A percentile compares a stretch with the other conserved stretches of the same genome.
Evolutionary conservation across 2,888 invertebrate genomes (phyloP).

Genomic region (Halictus ligatus): DNA sequence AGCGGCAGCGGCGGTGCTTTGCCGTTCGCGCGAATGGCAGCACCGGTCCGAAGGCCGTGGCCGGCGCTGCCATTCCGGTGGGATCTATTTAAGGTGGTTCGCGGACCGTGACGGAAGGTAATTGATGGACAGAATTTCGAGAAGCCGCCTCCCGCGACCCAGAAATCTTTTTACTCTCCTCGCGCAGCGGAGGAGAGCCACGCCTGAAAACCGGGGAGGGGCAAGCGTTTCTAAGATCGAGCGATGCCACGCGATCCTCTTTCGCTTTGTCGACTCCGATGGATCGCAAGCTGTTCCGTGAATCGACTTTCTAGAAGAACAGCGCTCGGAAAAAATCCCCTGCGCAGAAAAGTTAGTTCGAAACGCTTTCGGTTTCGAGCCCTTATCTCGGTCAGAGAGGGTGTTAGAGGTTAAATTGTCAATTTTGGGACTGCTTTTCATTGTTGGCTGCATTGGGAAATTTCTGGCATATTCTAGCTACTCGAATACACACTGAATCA

Average conservation of each 20-base stretch:
- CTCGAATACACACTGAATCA: too few species aligned
- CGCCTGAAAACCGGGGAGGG: background rate
- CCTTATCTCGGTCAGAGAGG: too few species aligned
- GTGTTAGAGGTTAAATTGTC: too few species aligned
- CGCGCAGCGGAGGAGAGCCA: background rate
- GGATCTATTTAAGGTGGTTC: constrained; percentile 39
- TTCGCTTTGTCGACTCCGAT: background rate
- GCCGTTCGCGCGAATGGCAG: background rate
- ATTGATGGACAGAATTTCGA: constrained; percentile 43
- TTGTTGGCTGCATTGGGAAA: too few species aligned
- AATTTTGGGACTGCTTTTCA: too few species aligned
- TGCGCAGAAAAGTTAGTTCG: background rate
- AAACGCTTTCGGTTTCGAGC: too few species aligned
- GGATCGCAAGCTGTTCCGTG: background rate
- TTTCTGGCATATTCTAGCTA: too few species aligned
- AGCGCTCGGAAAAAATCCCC: background rate
- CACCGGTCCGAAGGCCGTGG: background rate
- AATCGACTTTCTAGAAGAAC: background rate
- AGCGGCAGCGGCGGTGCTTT: constrained; percentile 13
- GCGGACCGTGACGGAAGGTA: constrained; percentile 35
- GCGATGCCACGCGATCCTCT: background rate
- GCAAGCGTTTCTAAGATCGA: background rate
- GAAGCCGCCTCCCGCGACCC: constrained; percentile 8
- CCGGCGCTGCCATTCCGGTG: background rate
- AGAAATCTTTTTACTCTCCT: constrained; percentile 12